phyloP scores from a whole-genome alignment of 2,888 invertebrate species.

The Coleophora deauratella region DNA sequence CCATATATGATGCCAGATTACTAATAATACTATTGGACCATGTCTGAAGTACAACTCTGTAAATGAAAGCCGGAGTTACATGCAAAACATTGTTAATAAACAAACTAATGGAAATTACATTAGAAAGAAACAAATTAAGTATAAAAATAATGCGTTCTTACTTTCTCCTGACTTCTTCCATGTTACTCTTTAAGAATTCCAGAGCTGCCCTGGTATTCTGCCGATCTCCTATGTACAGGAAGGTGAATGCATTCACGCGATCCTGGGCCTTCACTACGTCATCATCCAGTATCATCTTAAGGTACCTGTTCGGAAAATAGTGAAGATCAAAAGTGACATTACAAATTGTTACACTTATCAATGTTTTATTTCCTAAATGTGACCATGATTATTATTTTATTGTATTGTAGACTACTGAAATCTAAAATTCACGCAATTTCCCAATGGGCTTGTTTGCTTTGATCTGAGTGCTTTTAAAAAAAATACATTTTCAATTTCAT shows the following conservation, averaged over 20 bases:
- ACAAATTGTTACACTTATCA: not conserved
- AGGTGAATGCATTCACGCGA: conserved; percentile 50
- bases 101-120: too few species aligned
- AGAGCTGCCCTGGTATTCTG: conserved; percentile 43
- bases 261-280: conserved; percentile 58
- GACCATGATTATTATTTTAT: too few species aligned
- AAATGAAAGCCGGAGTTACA: too few species aligned
- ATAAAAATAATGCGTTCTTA: conserved; percentile 1
- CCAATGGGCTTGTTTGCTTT: too few species aligned
- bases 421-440: too few species aligned
- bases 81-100: too few species aligned
- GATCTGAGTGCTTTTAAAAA: too few species aligned
- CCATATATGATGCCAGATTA: conserved; percentile 45
- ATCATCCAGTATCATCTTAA: conserved; percentile 42
- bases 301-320: conserved; percentile 28
- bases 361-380: too few species aligned
- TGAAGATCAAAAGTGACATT: not conserved
- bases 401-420: too few species aligned
- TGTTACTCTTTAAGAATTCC: conserved; percentile 38
- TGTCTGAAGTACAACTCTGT: conserved; percentile 43
- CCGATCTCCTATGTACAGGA: conserved; percentile 49
- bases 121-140: too few species aligned
- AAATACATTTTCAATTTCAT: too few species aligned
- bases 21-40: conserved; percentile 43
- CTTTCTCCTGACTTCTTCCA: conserved; percentile 30